Evolutionary conservation across 1,140 invertebrate species (phyloP).

Genomic region (Ips typographus): DNA sequence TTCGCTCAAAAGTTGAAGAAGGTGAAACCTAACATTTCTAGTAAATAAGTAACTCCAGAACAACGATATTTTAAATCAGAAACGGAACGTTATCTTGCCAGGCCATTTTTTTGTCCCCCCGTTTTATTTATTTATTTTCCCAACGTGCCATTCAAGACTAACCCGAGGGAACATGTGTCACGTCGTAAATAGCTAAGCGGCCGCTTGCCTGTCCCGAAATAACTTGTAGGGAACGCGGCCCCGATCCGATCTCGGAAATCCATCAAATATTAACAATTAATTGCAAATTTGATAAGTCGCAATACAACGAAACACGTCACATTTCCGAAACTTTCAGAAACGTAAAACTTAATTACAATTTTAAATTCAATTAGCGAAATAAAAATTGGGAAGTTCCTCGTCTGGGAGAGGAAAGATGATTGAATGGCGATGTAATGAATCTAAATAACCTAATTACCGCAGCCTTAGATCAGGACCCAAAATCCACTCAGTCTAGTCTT

Average conservation of each 20-base stretch:
- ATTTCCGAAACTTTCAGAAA: too few species aligned
- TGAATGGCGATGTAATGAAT: slow-evolving; percentile 44
- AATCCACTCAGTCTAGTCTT: slow-evolving; percentile 37
- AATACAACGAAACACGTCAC: too few species aligned
- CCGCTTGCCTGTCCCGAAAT: slow-evolving; percentile 11
- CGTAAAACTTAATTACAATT: too few species aligned
- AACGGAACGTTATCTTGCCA: not conserved
- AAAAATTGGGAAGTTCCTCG: slow-evolving; percentile 15
- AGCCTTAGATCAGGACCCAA: slow-evolving; percentile 28
- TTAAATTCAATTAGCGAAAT: slow-evolving; percentile 24
- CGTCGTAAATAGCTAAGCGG: slow-evolving; percentile 29
- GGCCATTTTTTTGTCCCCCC: not conserved
- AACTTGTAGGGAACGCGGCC: slow-evolving; percentile 12
- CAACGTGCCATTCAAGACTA: slow-evolving; percentile 24
- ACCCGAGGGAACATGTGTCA: slow-evolving; percentile 27
- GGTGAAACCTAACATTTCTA: too few species aligned
- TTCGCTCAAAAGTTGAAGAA: too few species aligned
- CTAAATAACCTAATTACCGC: slow-evolving; percentile 43
- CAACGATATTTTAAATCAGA: slow-evolving; percentile 1
- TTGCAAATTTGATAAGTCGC: slow-evolving; percentile 15
- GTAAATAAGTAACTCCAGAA: too few species aligned
- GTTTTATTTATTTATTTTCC: slow-evolving; percentile 24
- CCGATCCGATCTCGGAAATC: slow-evolving; percentile 14
- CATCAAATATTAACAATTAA: slow-evolving; percentile 26
- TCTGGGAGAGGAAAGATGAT: not conserved